Evolutionary conservation across 2,888 invertebrate species (phyloP).

Genomic region (Argynnis bischoffii): DNA sequence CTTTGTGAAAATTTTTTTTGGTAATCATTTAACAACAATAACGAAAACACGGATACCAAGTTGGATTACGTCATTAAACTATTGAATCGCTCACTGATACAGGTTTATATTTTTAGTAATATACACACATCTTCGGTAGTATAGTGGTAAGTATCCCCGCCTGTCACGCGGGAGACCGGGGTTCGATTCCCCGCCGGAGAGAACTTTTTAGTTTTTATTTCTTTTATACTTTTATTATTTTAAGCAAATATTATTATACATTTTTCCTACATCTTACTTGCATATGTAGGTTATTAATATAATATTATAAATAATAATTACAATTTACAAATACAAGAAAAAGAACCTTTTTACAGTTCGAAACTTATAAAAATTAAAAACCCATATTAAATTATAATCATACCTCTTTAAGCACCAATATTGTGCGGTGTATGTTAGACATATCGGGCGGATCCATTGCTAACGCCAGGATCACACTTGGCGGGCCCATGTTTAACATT

Average conservation of each 20-base stretch:
- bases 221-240: background rate
- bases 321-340: too few species aligned
- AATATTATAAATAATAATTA: too few species aligned
- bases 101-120: background rate
- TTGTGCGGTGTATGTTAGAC: conserved; percentile 89
- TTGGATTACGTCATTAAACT: too few species aligned
- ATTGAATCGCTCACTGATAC: too few species aligned
- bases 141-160: conserved; percentile 83
- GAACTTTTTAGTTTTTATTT: conserved; percentile 11
- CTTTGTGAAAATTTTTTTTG: too few species aligned
- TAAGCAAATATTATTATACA: too few species aligned
- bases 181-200: conserved; percentile 82
- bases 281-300: too few species aligned
- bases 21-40: too few species aligned
- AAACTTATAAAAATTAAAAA: background rate
- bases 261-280: too few species aligned
- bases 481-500: conserved; percentile 90
- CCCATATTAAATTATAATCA: background rate
- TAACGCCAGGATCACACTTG: conserved; percentile 88
- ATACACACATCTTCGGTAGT: conserved; percentile 64
- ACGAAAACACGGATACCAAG: too few species aligned
- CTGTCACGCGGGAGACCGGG: conserved; percentile 84
- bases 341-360: background rate
- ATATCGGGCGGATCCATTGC: conserved; percentile 94
- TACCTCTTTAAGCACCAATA: conserved; percentile 92